Evolutionary conservation across 1,140 invertebrate species (phyloP), one percentile per base, ranked within the genome.

Genomic region (Thaumetopoea pityocampa): DNA sequence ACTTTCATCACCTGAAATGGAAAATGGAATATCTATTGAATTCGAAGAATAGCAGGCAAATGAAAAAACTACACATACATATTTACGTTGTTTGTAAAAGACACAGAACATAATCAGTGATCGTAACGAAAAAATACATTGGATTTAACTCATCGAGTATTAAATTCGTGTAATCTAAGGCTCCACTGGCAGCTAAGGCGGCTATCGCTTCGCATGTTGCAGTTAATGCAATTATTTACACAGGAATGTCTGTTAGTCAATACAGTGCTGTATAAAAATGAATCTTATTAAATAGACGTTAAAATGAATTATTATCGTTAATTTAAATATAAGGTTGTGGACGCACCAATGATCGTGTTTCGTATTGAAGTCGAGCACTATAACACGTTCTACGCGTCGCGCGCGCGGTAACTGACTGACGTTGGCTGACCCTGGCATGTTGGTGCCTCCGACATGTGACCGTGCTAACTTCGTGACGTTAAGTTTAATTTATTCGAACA

Each of bases 371-470:
- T 51, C 29, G 19, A 26, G 45, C 45, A 51, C 51, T 19, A 43
- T 42, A 18, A 69, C 63, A 79, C 73, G 74, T 76, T 49, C 18
- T 10, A 54, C 74, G 74, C 78, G 67, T 46, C 33, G 38, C 23
- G 51, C 74, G 78, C 74, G 73, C 74, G 48, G 38, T 44, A 60
- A 56, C 47, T 54, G 59, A 82, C 73, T 76, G 65, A 62, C 43
- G 26, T 52, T 40, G 26, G 33, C 42, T 47, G 22, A 32, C 45
- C 46, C 46, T 42, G 55, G 56, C 29, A 73, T 66, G 71, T 82
- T 79, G 74, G 78, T 76, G 67, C 67, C 46, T 40, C 66, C 49
- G 59, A 61, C 78, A 82, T 82, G 78, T 82, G 78, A 82, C 72
- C 64, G 63, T 37, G 57, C 12, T 49, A 62, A 61, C 61, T 67